These are phyloP conservation scores for Dinomys branickii DNA, from an alignment of 2,113 vertebrate species.

Conservation along the genomic window DNA sequence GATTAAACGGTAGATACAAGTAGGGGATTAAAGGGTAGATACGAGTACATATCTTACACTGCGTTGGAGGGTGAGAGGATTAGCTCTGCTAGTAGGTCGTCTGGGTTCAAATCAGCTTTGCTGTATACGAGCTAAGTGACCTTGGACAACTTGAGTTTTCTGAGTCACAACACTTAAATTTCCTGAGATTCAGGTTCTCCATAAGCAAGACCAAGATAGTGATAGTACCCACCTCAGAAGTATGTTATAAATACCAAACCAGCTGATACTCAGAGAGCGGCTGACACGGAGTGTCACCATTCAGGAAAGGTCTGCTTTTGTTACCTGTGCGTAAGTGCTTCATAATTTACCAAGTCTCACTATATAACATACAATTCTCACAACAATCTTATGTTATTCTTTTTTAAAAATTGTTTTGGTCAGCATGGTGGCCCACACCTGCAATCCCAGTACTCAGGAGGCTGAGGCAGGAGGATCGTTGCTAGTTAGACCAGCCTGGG, in stretches of 20 bases:
- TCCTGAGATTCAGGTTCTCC: slow-evolving; percentile 9
- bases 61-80: neutral
- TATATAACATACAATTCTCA: neutral
- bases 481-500: too few relatives aligned
- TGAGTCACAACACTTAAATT: slow-evolving; percentile 18
- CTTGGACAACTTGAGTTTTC: slow-evolving; percentile 12
- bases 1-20: neutral
- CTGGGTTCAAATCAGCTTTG: neutral
- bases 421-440: too few relatives aligned
- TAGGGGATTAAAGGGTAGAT: neutral
- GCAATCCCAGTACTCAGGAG: too few relatives aligned
- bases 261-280: neutral
- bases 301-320: slow-evolving; percentile 8
- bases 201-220: neutral
- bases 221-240: neutral
- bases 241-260: neutral
- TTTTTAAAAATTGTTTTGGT: neutral
- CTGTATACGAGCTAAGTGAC: neutral
- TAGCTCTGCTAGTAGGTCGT: neutral
- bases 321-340: slow-evolving; percentile 23
- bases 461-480: too few relatives aligned
- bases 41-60: neutral
- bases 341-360: neutral
- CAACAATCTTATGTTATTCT: neutral
- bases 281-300: neutral